Evolutionary conservation across 2,888 invertebrate species (phyloP), one percentile per base, ranked within the genome.

Genomic region (Liposcelis brunnea): DNA sequence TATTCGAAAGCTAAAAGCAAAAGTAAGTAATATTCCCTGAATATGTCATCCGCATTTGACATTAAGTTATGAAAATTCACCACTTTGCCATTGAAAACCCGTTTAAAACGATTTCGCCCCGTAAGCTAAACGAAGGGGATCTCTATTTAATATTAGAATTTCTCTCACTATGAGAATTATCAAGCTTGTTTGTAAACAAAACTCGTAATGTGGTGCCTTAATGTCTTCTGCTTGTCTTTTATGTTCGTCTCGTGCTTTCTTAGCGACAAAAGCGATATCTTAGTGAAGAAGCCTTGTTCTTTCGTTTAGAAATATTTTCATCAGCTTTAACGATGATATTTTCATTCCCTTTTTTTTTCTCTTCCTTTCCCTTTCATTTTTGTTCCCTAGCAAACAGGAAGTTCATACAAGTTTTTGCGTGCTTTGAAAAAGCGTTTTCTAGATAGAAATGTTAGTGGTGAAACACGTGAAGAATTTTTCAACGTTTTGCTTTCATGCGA

Each of bases 151-250:
- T 6, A 26, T 26, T 8, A 8, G 26, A 8, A 26, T 26, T 26
- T 26, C 26, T 26, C 26, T 26, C 26, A 26, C 26, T 26, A 26
- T 26, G 26, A 26, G 35, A 35, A 35, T 35, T 35, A 35, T 35
- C 35, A 35, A 16, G 35, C 35, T 35, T 35, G 35, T 35, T 35
- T 35, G 35, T 35, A 35, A 35, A 35, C 35, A 35, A 35, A 35
- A 35, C 35, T 35, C 35, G 10, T 35, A 35, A 35, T 35, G 35
- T 35, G 35, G 35, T 35, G 35, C 14, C 35, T 35, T 35, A 35
- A 35, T 16, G 35, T 35, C 16, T 16, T 26, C 14, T 16, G 35
- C 35, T 35, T 16, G 35, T 35, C 35, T 35, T 26, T 35, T 35
- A 35, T 35, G 35, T 35, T 14, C 16, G 14, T 16, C 35, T 35